Conservation (phyloP, 1,140 invertebrate species). For the Coelopa frigida region DNA sequence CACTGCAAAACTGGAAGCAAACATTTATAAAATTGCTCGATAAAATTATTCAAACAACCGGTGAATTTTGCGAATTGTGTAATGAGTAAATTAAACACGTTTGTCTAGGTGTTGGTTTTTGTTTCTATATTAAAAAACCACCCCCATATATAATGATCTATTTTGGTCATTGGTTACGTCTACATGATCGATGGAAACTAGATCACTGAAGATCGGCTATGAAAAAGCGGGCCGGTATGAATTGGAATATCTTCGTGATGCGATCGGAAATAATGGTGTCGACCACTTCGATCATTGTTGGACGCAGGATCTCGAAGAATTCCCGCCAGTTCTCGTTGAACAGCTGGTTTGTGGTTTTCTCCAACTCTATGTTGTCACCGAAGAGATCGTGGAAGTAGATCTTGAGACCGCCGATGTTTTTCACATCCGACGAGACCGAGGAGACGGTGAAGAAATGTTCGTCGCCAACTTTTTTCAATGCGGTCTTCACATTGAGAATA, state of each 20-base stretch:
- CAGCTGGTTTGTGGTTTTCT: background rate
- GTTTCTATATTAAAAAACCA: no score
- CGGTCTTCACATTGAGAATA: slow-evolving; percentile 52
- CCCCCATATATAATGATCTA: no score
- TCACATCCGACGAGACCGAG: background rate
- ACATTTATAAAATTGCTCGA: no score
- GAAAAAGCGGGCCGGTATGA: background rate
- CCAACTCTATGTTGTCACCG: background rate
- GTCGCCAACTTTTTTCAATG: slow-evolving; percentile 49
- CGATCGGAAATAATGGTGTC: background rate
- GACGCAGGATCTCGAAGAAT: background rate
- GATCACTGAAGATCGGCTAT: no score
- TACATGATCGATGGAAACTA: no score
- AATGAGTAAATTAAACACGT: no score
- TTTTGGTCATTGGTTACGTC: no score
- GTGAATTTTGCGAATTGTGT: no score
- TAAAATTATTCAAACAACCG: no score
- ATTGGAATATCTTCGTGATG: background rate
- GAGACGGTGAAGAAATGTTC: slow-evolving; percentile 30
- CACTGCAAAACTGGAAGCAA: no score
- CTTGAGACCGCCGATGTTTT: background rate
- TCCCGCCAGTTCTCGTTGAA: background rate
- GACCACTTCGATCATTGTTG: background rate
- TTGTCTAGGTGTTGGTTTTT: no score
- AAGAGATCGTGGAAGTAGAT: background rate